Conservation (phyloP, 1,140 invertebrate genomes). For the Lepidurus arcticus region DNA sequence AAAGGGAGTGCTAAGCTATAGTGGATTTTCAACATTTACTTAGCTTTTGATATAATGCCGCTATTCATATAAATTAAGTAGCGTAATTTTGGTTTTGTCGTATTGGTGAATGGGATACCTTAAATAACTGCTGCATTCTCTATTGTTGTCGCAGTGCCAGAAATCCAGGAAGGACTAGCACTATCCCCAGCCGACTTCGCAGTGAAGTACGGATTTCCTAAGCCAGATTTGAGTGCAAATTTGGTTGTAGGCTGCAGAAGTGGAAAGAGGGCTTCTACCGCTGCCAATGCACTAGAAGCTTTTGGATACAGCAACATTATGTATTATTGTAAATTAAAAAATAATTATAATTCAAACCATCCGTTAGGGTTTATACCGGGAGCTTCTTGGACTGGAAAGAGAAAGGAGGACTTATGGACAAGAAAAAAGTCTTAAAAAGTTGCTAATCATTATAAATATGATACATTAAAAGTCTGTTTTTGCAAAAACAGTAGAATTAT, state of each 20-base stretch:
- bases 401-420: constrained; percentile 6
- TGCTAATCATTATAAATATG: too few species aligned
- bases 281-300: constrained; percentile 19
- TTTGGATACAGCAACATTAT: constrained; percentile 26
- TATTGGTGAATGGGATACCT: too few species aligned
- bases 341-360: not conserved
- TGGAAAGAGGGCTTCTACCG: constrained; percentile 29
- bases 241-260: constrained; percentile 23
- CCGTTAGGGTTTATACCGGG: constrained; percentile 26
- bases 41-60: too few species aligned
- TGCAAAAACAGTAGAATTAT: too few species aligned
- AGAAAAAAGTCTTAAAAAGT: not conserved
- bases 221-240: constrained; percentile 22
- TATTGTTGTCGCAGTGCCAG: constrained; percentile 24
- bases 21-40: too few species aligned
- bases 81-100: too few species aligned
- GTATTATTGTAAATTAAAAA: constrained; percentile 5
- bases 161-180: constrained; percentile 27
- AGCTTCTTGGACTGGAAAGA: constrained; percentile 30
- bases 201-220: constrained; percentile 31
- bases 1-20: too few species aligned
- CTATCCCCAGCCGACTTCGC: constrained; percentile 24
- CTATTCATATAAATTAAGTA: too few species aligned
- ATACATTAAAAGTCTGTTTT: too few species aligned
- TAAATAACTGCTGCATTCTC: not conserved